Evolutionary conservation across 1,140 invertebrate species (phyloP).

Genomic region (Habropoda laboriosa): DNA sequence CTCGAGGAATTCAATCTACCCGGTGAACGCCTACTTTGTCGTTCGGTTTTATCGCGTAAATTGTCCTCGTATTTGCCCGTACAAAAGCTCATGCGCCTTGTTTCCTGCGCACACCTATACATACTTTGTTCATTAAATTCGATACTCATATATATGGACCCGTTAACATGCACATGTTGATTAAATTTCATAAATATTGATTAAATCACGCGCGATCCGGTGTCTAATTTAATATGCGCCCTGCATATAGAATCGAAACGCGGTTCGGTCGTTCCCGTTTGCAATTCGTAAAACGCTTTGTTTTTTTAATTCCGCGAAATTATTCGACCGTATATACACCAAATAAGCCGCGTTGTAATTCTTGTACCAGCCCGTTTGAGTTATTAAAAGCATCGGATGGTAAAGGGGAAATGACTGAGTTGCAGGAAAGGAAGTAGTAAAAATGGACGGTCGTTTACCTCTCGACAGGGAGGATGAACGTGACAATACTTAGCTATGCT

Average conservation of each 20-base stretch:
- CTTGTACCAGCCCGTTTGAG: not conserved
- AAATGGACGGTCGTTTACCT: slow-evolving; percentile 13
- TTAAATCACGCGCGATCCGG: slow-evolving; percentile 19
- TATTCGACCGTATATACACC: not conserved
- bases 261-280: not conserved
- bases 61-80: not conserved
- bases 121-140: slow-evolving; percentile 46
- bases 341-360: slow-evolving; percentile 5
- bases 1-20: slow-evolving; percentile 6
- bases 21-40: not conserved
- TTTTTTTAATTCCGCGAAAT: not conserved
- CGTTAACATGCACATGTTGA: slow-evolving; percentile 32
- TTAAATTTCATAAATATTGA: slow-evolving; percentile 50
- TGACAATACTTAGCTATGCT: not conserved
- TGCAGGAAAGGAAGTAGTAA: slow-evolving; percentile 53
- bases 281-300: slow-evolving; percentile 14
- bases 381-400: slow-evolving; percentile 8
- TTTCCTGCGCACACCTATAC: not conserved
- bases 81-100: not conserved
- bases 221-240: slow-evolving; percentile 2
- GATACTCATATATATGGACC: slow-evolving; percentile 20
- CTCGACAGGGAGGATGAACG: not conserved
- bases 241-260: not conserved
- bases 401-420: slow-evolving; percentile 2
- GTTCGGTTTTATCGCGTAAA: not conserved